phyloP scores from a whole-genome alignment of 2,113 vertebrate species.

The Cyprinodon brontotheroides region DNA sequence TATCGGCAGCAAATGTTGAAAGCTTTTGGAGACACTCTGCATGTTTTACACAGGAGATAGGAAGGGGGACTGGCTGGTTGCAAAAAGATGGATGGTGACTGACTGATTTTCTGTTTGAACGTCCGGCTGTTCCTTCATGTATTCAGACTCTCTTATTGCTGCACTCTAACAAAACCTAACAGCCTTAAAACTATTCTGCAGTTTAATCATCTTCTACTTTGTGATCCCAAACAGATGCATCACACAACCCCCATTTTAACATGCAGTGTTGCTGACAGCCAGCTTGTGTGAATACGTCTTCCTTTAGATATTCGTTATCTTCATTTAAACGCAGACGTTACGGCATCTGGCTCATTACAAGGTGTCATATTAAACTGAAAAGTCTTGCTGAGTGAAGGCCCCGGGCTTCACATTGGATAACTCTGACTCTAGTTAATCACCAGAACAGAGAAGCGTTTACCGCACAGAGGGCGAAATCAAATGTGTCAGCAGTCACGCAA shows the following conservation, averaged over 20 bases:
- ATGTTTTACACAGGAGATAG: background rate
- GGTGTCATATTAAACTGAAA: conserved; percentile 44
- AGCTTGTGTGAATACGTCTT: background rate
- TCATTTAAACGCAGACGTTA: conserved; percentile 17
- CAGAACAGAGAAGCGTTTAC: conserved; percentile 37
- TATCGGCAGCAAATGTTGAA: background rate
- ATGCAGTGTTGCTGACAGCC: background rate
- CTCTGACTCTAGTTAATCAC: conserved; percentile 42
- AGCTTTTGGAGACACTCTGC: background rate
- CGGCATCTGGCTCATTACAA: conserved; percentile 29
- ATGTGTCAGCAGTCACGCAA: conserved; percentile 49
- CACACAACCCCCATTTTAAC: background rate
- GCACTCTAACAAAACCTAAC: background rate
- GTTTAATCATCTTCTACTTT: background rate
- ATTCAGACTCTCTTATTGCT: background rate
- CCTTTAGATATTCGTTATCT: background rate
- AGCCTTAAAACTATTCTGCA: background rate
- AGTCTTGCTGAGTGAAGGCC: conserved; percentile 16
- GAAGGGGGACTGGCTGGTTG: background rate
- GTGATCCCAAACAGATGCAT: background rate
- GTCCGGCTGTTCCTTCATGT: too few species aligned
- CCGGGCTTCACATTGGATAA: conserved; percentile 34
- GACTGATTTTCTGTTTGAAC: too few species aligned
- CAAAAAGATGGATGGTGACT: background rate
- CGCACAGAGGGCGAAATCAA: conserved; percentile 44